Percentiles rank a stretch among this genome's conserved stretches.
Evolutionary conservation across 2,113 vertebrate species (phyloP).

Genomic region (Octodon degus): DNA sequence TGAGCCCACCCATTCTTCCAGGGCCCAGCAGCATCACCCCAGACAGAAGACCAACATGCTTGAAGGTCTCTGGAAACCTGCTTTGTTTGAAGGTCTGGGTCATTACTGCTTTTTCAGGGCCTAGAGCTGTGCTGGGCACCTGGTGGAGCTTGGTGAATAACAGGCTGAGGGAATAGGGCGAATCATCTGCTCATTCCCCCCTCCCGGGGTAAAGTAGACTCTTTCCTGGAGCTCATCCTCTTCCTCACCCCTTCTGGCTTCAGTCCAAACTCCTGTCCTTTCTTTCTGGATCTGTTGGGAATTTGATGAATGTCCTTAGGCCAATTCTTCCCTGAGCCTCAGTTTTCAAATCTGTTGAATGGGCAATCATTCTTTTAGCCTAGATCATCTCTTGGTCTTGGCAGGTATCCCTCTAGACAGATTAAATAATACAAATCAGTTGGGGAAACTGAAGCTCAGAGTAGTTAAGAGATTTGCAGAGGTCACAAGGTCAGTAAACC

Average conservation of each 20-base stretch:
- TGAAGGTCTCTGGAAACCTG: not conserved
- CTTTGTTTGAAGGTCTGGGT: not conserved
- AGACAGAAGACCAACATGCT: not conserved
- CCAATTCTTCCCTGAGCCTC: constrained; percentile 17
- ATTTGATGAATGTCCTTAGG: constrained; percentile 1
- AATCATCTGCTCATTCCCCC: not conserved
- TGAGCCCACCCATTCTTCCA: too few species aligned
- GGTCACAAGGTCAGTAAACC: not conserved
- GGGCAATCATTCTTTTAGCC: not conserved
- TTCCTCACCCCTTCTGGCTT: not conserved
- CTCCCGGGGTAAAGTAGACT: not conserved
- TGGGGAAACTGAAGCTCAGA: constrained; percentile 42
- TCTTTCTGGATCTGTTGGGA: not conserved
- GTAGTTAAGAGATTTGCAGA: not conserved
- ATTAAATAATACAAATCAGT: not conserved
- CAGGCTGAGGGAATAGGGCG: not conserved
- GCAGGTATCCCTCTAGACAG: not conserved
- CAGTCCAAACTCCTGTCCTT: not conserved
- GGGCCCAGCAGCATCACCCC: not conserved
- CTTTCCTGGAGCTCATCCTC: not conserved
- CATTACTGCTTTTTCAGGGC: not conserved
- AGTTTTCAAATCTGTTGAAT: constrained; percentile 47
- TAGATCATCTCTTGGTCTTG: not conserved
- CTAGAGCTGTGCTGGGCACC: not conserved
- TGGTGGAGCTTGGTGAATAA: not conserved